Percentiles rank a stretch among this genome's conserved stretches.
Evolutionary conservation across 2,113 vertebrate species (phyloP).

Genomic region (Callipepla californica): DNA sequence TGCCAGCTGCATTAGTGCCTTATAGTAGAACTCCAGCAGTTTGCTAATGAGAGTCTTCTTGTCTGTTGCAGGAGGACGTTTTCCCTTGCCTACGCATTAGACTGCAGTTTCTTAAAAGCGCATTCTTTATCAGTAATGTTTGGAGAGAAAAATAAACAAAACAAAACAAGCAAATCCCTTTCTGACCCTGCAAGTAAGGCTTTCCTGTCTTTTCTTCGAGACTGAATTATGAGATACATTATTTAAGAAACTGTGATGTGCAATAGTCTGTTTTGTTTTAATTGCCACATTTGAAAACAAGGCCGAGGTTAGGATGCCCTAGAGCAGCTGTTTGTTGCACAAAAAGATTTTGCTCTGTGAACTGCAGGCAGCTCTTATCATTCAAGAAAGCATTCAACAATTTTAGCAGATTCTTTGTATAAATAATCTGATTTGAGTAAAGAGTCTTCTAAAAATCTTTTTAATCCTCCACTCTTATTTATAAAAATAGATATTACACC

Average conservation of each 20-base stretch:
- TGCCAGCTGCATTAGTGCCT: conserved; percentile 77
- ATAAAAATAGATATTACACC: not conserved
- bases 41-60: conserved; percentile 76
- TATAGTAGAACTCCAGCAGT: conserved; percentile 62
- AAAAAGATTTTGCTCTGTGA: not conserved
- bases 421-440: conserved; percentile 51
- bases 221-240: not conserved
- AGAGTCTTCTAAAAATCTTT: conserved; percentile 4
- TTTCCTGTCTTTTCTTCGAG: not conserved
- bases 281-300: not conserved
- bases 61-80: conserved; percentile 41
- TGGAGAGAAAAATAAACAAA: not conserved
- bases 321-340: not conserved
- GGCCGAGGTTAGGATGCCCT: not conserved
- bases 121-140: conserved; percentile 1
- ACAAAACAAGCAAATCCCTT: not conserved
- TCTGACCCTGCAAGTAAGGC: not conserved
- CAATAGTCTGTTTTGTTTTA: not conserved
- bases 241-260: not conserved
- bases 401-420: conserved; percentile 54
- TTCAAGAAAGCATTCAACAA: conserved; percentile 13
- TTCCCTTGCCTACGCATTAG: not conserved
- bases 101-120: conserved; percentile 49
- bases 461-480: not conserved
- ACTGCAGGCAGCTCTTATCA: not conserved